phyloP scores from a whole-genome alignment of 2,888 invertebrate species.

The Agrochola lota region DNA sequence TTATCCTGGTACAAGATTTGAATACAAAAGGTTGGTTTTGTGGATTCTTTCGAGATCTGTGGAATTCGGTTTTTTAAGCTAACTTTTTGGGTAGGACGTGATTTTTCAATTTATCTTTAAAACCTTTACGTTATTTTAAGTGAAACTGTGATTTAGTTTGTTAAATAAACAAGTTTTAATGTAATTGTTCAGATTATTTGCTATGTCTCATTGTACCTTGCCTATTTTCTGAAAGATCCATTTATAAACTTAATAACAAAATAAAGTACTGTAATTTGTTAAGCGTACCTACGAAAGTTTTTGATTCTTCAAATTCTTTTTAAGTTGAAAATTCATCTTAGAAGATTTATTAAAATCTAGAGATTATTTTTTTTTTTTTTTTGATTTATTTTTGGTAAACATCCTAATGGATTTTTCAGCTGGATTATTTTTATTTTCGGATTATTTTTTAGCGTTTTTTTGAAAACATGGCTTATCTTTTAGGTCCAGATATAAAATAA shows the following conservation, averaged over 20 bases:
- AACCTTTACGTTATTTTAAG: not conserved
- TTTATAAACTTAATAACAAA: not conserved
- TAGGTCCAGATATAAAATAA: not conserved
- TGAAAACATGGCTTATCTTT: not conserved
- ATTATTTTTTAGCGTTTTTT: too few relatives aligned
- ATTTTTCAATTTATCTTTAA: not conserved
- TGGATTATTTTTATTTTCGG: not conserved
- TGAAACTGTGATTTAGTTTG: not conserved
- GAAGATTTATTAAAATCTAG: not conserved
- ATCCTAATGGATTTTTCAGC: too few relatives aligned
- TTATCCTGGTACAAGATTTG: slow-evolving; percentile 57
- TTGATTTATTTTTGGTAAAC: not conserved
- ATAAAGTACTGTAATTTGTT: not conserved
- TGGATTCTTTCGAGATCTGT: slow-evolving; percentile 2
- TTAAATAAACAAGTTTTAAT: not conserved
- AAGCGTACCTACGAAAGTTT: not conserved
- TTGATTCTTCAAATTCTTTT: not conserved
- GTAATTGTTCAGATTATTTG: not conserved
- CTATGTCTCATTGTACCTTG: too few relatives aligned
- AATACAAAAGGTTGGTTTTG: slow-evolving; percentile 53
- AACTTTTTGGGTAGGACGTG: not conserved
- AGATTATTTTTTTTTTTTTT: too few relatives aligned
- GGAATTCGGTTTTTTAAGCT: not conserved
- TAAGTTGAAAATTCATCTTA: not conserved
- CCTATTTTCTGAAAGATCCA: not conserved